Base-by-base conservation (phyloP, 2,888 invertebrate species). In the Drosophila flavopinicola region DNA sequence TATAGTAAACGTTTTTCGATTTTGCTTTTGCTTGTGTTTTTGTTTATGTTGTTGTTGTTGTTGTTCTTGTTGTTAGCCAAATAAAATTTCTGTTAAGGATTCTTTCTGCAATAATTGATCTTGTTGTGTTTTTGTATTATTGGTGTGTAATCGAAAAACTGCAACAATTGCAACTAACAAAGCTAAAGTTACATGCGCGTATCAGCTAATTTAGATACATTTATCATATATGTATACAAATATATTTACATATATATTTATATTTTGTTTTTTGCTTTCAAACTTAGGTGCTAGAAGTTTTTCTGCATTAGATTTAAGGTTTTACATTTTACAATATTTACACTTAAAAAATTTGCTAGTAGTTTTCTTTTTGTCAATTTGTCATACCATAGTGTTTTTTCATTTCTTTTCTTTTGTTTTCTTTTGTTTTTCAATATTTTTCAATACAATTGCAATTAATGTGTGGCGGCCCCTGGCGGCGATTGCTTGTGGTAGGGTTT, bases 161-260 rank as follows among this genome's bases (percentile, higher is more conserved):
- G 78, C 80, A 85, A 82, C 85, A 80, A 80, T 84, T 82, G 80
- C 80, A 85, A 85, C 80, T 80, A 80, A 85, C 80, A 80, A 80
- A 84, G 80, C 85, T 80, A 76, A 78, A 78, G 76, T 80, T 80
- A 84, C 73, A 70, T 69, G 54, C 61, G n/a, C 70, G 53, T 71
- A 73, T 66, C 75, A 66, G 37, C 76, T 80, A 75, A 67, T 73
- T 64, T 75, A 79, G 72, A 85, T 67, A 76, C 42, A 71, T 49
- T 61, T 53, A 65, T 63, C 13, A 56, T 52, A 42, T 42, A 59
- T 54, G 37, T 45, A 51, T 54, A 23, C 52, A 48, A 63, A 61
- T 39, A 41, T 54, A 56, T 35, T 30, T 52, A 38, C 51, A 39
- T 30, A 54, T 47, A 58, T 47, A 41, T 58, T 38, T 20, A 38